These are phyloP conservation scores for Eurytoma californica DNA, from an alignment of 2,888 invertebrate genomes.

Conservation along the genomic window DNA sequence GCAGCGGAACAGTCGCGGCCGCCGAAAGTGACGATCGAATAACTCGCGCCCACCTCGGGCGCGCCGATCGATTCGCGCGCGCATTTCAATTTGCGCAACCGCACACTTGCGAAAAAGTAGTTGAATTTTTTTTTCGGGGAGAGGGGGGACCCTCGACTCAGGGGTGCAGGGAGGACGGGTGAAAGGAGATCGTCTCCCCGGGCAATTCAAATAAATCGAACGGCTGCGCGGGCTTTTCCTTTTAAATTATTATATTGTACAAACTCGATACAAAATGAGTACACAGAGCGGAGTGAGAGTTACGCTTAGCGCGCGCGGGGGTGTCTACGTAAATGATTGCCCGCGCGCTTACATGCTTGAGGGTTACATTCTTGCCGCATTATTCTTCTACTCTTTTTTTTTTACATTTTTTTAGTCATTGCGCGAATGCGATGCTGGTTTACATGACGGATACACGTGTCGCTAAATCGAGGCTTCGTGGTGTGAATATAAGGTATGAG, in stretches of 20 bases:
- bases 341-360: not conserved
- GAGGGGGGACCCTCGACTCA: too few species aligned
- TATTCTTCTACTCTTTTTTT: not conserved
- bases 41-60: too few species aligned
- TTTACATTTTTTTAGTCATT: not conserved
- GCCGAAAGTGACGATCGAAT: too few species aligned
- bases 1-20: too few species aligned
- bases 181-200: not conserved
- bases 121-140: too few species aligned
- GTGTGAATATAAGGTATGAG: constrained; percentile 33
- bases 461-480: not conserved
- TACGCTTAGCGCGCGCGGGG: not conserved
- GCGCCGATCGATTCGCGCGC: too few species aligned
- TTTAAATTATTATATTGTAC: constrained; percentile 57
- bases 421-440: not conserved
- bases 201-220: constrained; percentile 21
- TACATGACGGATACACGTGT: constrained; percentile 28
- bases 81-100: constrained; percentile 43
- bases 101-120: constrained; percentile 22
- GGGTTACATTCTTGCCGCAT: too few species aligned
- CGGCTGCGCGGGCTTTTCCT: constrained; percentile 28
- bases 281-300: not conserved
- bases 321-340: constrained; percentile 5
- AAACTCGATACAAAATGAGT: constrained; percentile 41
- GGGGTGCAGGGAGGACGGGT: not conserved